Base-by-base conservation (phyloP, 2,888 invertebrate genomes). In the Girardia tigrina region DNA sequence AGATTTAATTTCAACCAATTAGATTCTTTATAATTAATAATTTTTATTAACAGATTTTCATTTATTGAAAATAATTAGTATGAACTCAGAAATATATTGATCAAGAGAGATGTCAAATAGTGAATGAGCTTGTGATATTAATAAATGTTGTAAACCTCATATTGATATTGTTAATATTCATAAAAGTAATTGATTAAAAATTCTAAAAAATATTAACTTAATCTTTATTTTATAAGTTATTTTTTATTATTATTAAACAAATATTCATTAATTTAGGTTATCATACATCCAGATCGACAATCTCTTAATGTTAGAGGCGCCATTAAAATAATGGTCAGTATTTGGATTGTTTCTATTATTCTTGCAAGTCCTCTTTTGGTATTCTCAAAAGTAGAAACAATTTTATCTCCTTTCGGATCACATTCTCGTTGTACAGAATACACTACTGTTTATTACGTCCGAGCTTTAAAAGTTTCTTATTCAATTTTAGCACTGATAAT, bases 401-500 rank as follows among this genome's bases (percentile, higher is more conserved):
- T 29, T 4, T 29, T 16, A 1, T 23, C 56, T 4, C 56, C 56
- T n/a, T n/a, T 12, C 23, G 56, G 56, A 8, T 56, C 56, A 4
- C n/a, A 12, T 2, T n/a, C 16, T 4, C 56, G 69, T 12, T 83
- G 83, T 73, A 77, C 80, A 14, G 83, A 84, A 78, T 82, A 82
- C 75, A 78, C 79, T 20, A 78, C 79, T 12, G 78, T 82, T 56
- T 78, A 79, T 70, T 80, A 80, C 72, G 29, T 76, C 28, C 2
- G 75, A 27, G 28, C 42, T 23, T 82, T 82, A 77, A 82, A 82
- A 69, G 79, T 81, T 0, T 90, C 90, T 79, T 92, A 92, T 85
- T 91, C 91, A 1, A 87, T 90, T 75, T 90, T 91, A 80, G 90
- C 90, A 77, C 87, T 92, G 79, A 88, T 91, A 79, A 89, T 92